Conservation (phyloP, 2,888 invertebrate species). For the Pheosia tremula region DNA sequence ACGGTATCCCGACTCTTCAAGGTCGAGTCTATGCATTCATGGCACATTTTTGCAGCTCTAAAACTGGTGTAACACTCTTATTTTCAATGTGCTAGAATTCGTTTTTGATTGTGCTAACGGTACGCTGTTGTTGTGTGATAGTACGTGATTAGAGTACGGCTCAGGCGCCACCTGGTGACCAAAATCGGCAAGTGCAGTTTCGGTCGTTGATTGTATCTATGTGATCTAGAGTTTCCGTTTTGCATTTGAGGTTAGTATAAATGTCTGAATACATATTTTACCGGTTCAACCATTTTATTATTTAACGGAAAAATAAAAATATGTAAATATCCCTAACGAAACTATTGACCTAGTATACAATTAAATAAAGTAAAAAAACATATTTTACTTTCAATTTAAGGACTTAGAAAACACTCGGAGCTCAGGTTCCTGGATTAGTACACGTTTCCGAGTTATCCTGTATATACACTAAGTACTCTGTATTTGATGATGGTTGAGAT, state of each 20-base stretch:
- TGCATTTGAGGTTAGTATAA: slow-evolving; percentile 32
- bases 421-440: no score
- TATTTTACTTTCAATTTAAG: no score
- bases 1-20: slow-evolving; percentile 64
- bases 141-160: slow-evolving; percentile 61
- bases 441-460: no score
- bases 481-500: no score
- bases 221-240: slow-evolving; percentile 41
- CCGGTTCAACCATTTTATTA: no score
- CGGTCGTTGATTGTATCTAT: slow-evolving; percentile 38
- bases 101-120: slow-evolving; percentile 13
- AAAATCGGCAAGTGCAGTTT: slow-evolving; percentile 57
- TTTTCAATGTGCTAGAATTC: slow-evolving; percentile 14
- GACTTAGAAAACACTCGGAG: no score
- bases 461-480: no score
- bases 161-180: slow-evolving; percentile 62
- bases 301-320: no score
- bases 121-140: slow-evolving; percentile 17
- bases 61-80: slow-evolving; percentile 31
- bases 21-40: slow-evolving; percentile 66
- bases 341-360: no score
- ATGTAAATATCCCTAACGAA: no score
- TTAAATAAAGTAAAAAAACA: no score
- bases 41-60: slow-evolving; percentile 35
- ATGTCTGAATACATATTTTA: slow-evolving; percentile 24